A percentile compares a stretch with the other conserved stretches of the same genome.
Conservation (phyloP, 2,888 invertebrate genomes). For the Zygaena filipendulae region DNA sequence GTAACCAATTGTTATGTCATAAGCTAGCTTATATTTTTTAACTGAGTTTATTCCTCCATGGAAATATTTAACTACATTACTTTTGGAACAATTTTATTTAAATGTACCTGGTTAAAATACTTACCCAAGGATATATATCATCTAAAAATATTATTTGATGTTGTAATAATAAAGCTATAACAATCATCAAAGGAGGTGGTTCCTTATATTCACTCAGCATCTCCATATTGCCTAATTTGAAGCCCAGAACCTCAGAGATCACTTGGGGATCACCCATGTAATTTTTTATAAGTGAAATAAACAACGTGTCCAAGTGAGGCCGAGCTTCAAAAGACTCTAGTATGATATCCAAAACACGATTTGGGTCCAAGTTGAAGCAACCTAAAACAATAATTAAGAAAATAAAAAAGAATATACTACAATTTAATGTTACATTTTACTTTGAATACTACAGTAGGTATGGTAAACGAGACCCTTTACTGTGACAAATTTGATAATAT, state of each 20-base stretch:
- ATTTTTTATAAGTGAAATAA: slow-evolving; percentile 83
- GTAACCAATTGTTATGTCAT: slow-evolving; percentile 10
- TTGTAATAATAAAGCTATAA: slow-evolving; percentile 91
- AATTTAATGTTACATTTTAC: slow-evolving; percentile 3
- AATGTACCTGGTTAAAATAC: slow-evolving; percentile 21
- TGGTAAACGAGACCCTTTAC: no score
- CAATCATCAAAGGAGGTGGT: slow-evolving; percentile 86
- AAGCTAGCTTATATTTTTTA: no score
- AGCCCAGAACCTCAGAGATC: slow-evolving; percentile 94
- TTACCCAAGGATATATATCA: slow-evolving; percentile 92
- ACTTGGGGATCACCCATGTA: slow-evolving; percentile 87
- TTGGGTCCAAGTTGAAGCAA: slow-evolving; percentile 99
- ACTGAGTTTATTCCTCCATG: background rate
- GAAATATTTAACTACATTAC: background rate
- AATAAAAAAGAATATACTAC: no score
- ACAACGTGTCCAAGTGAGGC: slow-evolving; percentile 80
- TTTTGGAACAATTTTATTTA: background rate
- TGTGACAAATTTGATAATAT: no score
- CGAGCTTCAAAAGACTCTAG: slow-evolving; percentile 96
- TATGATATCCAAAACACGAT: slow-evolving; percentile 95
- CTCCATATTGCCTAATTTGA: slow-evolving; percentile 83
- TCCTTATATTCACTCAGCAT: slow-evolving; percentile 70
- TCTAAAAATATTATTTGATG: slow-evolving; percentile 86
- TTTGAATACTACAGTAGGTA: no score
- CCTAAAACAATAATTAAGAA: slow-evolving; percentile 75